Evolutionary conservation across 2,113 vertebrate species (phyloP).

Genomic region (Rynchops niger): DNA sequence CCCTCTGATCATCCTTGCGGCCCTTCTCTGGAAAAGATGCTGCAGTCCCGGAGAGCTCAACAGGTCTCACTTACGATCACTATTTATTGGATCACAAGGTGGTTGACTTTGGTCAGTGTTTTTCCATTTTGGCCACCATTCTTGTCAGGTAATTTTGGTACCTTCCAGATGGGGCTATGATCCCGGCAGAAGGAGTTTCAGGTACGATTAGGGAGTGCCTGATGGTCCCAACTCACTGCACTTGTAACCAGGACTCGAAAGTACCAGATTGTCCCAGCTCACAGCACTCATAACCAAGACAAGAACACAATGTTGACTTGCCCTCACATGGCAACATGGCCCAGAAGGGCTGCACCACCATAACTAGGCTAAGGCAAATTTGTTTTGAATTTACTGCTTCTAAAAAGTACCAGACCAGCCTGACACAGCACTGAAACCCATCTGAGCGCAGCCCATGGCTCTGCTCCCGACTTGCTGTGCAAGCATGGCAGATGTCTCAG

Average conservation of each 20-base stretch:
- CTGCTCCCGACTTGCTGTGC: neutral
- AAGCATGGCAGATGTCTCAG: neutral
- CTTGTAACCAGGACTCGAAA: too few relatives aligned
- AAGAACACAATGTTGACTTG: neutral
- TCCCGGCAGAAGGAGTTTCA: neutral
- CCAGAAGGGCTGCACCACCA: neutral
- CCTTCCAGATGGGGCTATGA: neutral
- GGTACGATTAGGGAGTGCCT: neutral
- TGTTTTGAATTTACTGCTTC: neutral
- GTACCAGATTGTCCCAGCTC: too few relatives aligned
- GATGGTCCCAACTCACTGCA: neutral
- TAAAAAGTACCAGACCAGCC: neutral
- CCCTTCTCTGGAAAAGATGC: neutral
- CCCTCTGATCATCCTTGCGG: too few relatives aligned
- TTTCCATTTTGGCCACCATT: neutral
- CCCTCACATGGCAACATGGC: neutral
- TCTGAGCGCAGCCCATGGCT: neutral
- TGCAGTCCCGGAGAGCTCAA: neutral
- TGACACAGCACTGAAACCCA: neutral
- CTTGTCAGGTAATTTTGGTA: neutral
- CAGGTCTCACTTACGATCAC: neutral
- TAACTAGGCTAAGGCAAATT: neutral
- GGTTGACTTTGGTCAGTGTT: neutral
- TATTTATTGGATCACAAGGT: neutral
- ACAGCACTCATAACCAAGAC: neutral